Percentiles rank a stretch among this genome's conserved stretches.
Conservation (phyloP, 2,888 invertebrate genomes). For the Ametastegia equiseti region DNA sequence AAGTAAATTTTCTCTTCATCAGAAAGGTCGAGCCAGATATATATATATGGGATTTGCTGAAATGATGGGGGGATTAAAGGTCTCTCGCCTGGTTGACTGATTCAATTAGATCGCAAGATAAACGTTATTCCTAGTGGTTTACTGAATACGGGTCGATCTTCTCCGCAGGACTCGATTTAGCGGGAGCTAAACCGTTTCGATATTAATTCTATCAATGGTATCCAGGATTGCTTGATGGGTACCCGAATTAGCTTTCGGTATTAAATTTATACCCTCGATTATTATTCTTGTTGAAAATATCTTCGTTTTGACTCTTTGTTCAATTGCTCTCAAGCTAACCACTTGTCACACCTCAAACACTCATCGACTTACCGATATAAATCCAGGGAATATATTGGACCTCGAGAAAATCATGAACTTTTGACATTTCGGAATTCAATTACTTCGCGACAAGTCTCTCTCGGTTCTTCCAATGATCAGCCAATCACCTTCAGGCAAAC, state of each 20-base stretch:
- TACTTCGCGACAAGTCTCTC: neutral
- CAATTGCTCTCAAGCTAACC: neutral
- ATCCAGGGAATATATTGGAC: neutral
- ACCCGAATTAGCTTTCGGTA: neutral
- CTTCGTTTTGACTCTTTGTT: neutral
- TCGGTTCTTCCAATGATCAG: neutral
- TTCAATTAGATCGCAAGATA: conserved; percentile 46
- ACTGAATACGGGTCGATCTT: conserved; percentile 21
- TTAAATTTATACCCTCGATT: conserved; percentile 8
- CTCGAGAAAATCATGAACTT: neutral
- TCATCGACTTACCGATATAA: neutral
- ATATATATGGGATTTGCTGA: neutral
- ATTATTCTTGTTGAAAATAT: neutral
- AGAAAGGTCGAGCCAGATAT: neutral
- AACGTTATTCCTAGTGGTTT: conserved; percentile 43
- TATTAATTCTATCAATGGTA: conserved; percentile 1
- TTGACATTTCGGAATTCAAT: neutral
- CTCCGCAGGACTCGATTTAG: neutral
- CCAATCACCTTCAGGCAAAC: neutral
- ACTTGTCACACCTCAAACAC: neutral
- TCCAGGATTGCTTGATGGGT: neutral
- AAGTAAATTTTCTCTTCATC: neutral
- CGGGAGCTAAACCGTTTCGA: neutral
- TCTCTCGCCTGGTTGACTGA: conserved; percentile 33
- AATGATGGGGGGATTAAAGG: conserved; percentile 19